These are phyloP conservation scores for Emys orbicularis DNA, from an alignment of 2,797 vertebrate genomes.

Conservation along the genomic window DNA sequence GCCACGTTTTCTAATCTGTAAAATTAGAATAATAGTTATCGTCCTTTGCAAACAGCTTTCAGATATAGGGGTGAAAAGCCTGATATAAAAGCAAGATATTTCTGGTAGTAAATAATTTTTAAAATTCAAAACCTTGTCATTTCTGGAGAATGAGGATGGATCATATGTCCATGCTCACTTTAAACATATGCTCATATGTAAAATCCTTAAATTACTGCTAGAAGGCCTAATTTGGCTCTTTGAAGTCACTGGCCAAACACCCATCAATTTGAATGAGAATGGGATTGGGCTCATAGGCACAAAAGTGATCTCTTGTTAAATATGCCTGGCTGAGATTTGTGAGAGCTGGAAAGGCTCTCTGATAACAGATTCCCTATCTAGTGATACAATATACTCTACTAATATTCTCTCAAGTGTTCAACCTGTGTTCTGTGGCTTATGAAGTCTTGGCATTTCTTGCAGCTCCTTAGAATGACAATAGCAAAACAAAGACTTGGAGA, in stretches of 20 bases:
- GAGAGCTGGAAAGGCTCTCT: neutral
- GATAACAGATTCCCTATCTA: neutral
- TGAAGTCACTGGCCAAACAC: neutral
- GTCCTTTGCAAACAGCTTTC: neutral
- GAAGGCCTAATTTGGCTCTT: neutral
- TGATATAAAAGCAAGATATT: neutral
- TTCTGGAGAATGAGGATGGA: neutral
- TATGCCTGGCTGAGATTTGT: neutral
- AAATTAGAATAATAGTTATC: neutral
- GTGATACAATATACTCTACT: neutral
- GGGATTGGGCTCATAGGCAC: neutral
- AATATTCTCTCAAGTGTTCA: neutral
- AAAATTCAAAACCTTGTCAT: neutral
- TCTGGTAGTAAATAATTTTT: neutral
- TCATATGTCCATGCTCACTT: neutral
- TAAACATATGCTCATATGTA: neutral
- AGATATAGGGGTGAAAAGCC: neutral
- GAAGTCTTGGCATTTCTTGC: neutral
- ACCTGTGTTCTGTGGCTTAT: neutral
- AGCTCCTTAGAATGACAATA: conserved; percentile 98
- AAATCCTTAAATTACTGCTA: neutral
- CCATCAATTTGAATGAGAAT: neutral
- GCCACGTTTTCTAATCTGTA: neutral
- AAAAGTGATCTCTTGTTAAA: neutral
- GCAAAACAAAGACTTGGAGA: conserved; percentile 97